A percentile compares a stretch with the other conserved stretches of the same genome.
Evolutionary conservation across 2,888 invertebrate genomes (phyloP).

Genomic region (Ommatoiulus sabulosus): DNA sequence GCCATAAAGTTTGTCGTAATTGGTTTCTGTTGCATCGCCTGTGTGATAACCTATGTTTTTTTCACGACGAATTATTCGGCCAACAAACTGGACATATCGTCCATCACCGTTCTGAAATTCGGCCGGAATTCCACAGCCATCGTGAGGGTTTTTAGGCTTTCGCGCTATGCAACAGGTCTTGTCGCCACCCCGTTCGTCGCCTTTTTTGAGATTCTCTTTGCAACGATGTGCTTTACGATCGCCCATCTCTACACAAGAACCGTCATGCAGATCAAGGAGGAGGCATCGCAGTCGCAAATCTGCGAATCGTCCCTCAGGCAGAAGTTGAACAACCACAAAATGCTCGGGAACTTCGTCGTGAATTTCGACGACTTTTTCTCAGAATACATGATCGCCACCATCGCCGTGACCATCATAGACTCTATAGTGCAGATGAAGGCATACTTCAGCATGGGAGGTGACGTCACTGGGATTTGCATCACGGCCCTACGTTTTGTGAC

Average conservation of each 20-base stretch:
- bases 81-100: background rate
- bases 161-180: background rate
- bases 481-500: background rate
- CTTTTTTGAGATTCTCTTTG: background rate
- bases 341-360: background rate
- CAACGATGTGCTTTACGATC: background rate
- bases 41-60: background rate
- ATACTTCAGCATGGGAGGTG: background rate
- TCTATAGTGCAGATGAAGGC: background rate
- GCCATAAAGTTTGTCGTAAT: background rate
- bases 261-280: background rate
- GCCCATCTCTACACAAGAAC: background rate
- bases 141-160: background rate
- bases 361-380: conserved; percentile 19
- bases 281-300: background rate
- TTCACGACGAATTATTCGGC: background rate
- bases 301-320: background rate
- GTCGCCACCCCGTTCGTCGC: background rate
- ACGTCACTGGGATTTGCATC: background rate
- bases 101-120: background rate
- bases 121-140: background rate
- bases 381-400: background rate
- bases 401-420: background rate
- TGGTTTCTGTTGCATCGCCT: background rate
- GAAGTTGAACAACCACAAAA: background rate